A percentile compares a stretch with the other conserved stretches of the same genome.
Evolutionary conservation across 2,888 invertebrate species (phyloP).

Genomic region (Leucoptera coffeella): DNA sequence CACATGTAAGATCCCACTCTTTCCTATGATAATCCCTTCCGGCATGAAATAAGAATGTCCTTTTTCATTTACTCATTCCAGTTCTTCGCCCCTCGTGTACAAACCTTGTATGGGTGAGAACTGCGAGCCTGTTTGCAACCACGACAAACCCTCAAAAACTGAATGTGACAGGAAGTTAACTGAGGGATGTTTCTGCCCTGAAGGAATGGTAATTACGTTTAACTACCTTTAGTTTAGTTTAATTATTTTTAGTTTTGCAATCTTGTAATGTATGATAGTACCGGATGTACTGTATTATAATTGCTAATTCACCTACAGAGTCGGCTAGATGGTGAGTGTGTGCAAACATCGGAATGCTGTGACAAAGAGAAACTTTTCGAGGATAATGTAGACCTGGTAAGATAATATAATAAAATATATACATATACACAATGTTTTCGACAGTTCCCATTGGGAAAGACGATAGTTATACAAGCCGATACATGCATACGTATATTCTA

Average conservation of each 20-base stretch:
- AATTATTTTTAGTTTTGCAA: constrained; percentile 4
- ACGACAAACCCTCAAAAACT: constrained; percentile 35
- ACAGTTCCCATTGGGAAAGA: too few relatives aligned
- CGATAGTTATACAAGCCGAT: too few relatives aligned
- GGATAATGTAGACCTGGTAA: too few relatives aligned
- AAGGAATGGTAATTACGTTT: constrained; percentile 49
- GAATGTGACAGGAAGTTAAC: constrained; percentile 38
- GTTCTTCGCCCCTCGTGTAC: constrained; percentile 26
- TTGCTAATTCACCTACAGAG: constrained; percentile 28
- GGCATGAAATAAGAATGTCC: too few relatives aligned
- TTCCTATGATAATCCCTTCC: too few relatives aligned
- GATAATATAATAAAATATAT: too few relatives aligned
- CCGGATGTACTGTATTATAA: background rate
- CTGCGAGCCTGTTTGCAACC: constrained; percentile 63
- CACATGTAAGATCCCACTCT: too few relatives aligned
- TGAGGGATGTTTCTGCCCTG: constrained; percentile 84
- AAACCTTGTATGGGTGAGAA: constrained; percentile 42
- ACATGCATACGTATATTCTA: too few relatives aligned
- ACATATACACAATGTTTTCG: too few relatives aligned
- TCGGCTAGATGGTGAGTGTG: constrained; percentile 65
- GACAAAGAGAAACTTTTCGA: too few relatives aligned
- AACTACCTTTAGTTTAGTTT: background rate
- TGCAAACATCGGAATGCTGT: constrained; percentile 60
- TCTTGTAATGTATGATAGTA: background rate
- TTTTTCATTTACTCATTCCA: constrained; percentile 7